phyloP scores from a whole-genome alignment of 2,113 vertebrate genomes.

The Salvelinus sp. region DNA sequence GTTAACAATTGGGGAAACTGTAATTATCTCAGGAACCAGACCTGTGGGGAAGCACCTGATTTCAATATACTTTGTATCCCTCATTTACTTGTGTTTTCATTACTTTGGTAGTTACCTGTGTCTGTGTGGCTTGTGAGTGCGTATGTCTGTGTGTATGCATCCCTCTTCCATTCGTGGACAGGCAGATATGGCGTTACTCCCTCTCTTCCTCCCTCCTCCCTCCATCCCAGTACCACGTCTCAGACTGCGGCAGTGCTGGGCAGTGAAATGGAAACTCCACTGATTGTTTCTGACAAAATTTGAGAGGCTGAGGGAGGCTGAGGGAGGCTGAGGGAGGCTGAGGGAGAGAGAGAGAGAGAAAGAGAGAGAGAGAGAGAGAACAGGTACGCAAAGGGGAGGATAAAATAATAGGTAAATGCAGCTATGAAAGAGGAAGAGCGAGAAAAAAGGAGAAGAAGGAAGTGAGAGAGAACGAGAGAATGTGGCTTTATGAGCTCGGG shows the following conservation, averaged over 20 bases:
- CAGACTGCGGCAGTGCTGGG: constrained; percentile 69
- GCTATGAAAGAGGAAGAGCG: constrained; percentile 4
- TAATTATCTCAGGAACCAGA: too few relatives aligned
- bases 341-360: constrained; percentile 10
- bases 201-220: constrained; percentile 6
- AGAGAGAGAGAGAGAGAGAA: constrained; percentile 7
- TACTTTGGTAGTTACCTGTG: too few relatives aligned
- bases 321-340: too few relatives aligned
- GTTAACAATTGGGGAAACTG: too few relatives aligned
- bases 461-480: constrained; percentile 10
- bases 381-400: constrained; percentile 3
- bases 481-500: constrained; percentile 29
- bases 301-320: too few relatives aligned
- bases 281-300: constrained; percentile 75
- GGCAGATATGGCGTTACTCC: constrained; percentile 57
- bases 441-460: constrained; percentile 16
- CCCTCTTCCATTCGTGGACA: constrained; percentile 22
- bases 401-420: background rate
- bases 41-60: too few relatives aligned
- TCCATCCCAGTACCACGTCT: constrained; percentile 41
- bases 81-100: too few relatives aligned
- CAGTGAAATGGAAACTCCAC: constrained; percentile 73
- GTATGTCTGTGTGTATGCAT: too few relatives aligned
- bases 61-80: too few relatives aligned
- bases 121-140: too few relatives aligned